Base-by-base conservation (phyloP, 2,888 invertebrate species). In the Seira musarum region DNA sequence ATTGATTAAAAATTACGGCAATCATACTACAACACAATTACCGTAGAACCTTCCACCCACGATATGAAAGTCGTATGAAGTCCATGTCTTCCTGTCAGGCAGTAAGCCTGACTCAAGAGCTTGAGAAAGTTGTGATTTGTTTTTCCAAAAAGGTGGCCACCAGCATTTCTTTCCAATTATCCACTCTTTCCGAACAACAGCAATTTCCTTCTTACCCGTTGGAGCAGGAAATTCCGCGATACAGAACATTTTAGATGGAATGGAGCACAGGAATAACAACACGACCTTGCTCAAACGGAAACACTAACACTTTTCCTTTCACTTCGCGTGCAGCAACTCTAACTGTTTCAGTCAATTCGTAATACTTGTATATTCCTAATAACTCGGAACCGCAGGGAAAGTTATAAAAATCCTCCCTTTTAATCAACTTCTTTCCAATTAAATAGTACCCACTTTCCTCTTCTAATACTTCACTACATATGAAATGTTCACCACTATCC, bases 71-170 rank as follows among this genome's bases (percentile, higher is more conserved):
- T n/a, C n/a, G n/a, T n/a, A n/a, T n/a, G n/a, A n/a, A n/a, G n/a
- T n/a, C n/a, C n/a, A n/a, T n/a, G n/a, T n/a, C n/a, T n/a, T n/a
- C n/a, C n/a, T n/a, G n/a, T n/a, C n/a, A n/a, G n/a, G n/a, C n/a
- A n/a, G n/a, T n/a, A n/a, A n/a, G n/a, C n/a, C n/a, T n/a, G n/a
- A n/a, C n/a, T n/a, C n/a, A n/a, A n/a, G n/a, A n/a, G n/a, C n/a
- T n/a, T n/a, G n/a, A n/a, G n/a, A n/a, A n/a, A n/a, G n/a, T n/a
- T n/a, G n/a, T n/a, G n/a, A n/a, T n/a, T n/a, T n/a, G n/a, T n/a
- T n/a, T n/a, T n/a, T n/a, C n/a, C n/a, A n/a, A n/a, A n/a, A 53
- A 8, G 49, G 53, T 22, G 68, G 68, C 53, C 53, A 68, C n/a
- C 49, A 68, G 24, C 53, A 53, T 24, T 68, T 68, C 5, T 22